Percentiles rank a stretch among this genome's conserved stretches.
Evolutionary conservation across 2,888 invertebrate species (phyloP).

Genomic region (Gordius sp.): DNA sequence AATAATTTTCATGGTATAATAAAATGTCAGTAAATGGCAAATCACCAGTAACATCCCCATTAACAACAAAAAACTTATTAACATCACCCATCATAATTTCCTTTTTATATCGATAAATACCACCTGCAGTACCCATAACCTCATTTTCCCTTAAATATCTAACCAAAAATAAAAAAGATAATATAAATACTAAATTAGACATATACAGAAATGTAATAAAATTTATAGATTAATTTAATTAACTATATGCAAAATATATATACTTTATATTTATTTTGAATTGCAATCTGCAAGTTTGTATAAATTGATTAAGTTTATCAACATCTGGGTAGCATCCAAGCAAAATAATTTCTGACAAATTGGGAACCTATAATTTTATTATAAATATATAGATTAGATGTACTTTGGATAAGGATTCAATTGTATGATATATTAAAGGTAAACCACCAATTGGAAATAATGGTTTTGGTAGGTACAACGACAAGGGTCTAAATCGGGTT

Average conservation of each 20-base stretch:
- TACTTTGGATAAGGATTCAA: slow-evolving; percentile 50
- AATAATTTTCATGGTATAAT: slow-evolving; percentile 23
- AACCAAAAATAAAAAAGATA: slow-evolving; percentile 21
- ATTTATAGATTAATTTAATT: too few species aligned
- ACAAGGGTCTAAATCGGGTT: slow-evolving; percentile 78
- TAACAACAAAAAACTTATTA: slow-evolving; percentile 66
- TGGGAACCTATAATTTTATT: slow-evolving; percentile 37
- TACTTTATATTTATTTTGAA: slow-evolving; percentile 50
- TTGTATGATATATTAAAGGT: slow-evolving; percentile 82
- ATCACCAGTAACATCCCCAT: slow-evolving; percentile 88
- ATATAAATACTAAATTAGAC: slow-evolving; percentile 13
- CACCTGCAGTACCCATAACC: slow-evolving; percentile 77
- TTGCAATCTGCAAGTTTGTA: slow-evolving; percentile 37
- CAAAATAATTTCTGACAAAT: slow-evolving; percentile 62
- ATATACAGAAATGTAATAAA: slow-evolving; percentile 15
- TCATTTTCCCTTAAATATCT: slow-evolving; percentile 77
- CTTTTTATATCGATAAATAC: slow-evolving; percentile 81
- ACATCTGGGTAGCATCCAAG: slow-evolving; percentile 67
- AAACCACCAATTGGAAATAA: slow-evolving; percentile 82
- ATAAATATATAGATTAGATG: neutral
- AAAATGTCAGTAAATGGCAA: slow-evolving; percentile 59
- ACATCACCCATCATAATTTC: slow-evolving; percentile 64
- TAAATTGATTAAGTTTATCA: slow-evolving; percentile 53
- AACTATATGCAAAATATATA: slow-evolving; percentile 17
- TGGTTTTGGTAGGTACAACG: slow-evolving; percentile 85